Evolutionary conservation across 2,113 vertebrate genomes (phyloP).

Genomic region (Paraplagusia blochii): DNA sequence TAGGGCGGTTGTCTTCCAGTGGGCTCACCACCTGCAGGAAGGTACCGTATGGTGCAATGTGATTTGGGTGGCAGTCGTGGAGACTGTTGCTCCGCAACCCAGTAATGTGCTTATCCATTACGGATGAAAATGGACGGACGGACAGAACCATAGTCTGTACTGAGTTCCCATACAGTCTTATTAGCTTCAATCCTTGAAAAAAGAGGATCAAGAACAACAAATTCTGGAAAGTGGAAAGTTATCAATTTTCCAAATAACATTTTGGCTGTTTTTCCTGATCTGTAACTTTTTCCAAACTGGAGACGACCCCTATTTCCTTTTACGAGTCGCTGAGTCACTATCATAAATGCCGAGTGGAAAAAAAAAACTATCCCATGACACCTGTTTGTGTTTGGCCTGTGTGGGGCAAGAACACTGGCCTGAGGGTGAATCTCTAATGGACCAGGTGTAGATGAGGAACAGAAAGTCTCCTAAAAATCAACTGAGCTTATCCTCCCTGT

Average conservation of each 20-base stretch:
- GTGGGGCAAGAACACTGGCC: not conserved
- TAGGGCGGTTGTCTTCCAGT: too few relatives aligned
- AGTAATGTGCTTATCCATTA: too few relatives aligned
- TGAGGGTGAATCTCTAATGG: slow-evolving; percentile 10
- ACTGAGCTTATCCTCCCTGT: slow-evolving; percentile 23
- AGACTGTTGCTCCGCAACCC: too few relatives aligned
- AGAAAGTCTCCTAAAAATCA: slow-evolving; percentile 51
- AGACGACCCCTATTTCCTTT: slow-evolving; percentile 60
- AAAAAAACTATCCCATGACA: slow-evolving; percentile 28
- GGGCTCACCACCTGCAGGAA: too few relatives aligned
- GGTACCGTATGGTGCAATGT: too few relatives aligned
- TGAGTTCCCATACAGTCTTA: too few relatives aligned
- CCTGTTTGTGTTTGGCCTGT: slow-evolving; percentile 47
- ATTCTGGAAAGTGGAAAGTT: slow-evolving; percentile 49
- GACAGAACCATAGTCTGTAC: too few relatives aligned
- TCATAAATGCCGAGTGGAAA: slow-evolving; percentile 55
- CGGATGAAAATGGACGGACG: too few relatives aligned
- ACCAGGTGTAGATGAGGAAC: slow-evolving; percentile 46
- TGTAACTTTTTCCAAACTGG: slow-evolving; percentile 26
- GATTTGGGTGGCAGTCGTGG: too few relatives aligned
- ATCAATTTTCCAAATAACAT: slow-evolving; percentile 33
- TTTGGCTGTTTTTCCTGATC: slow-evolving; percentile 34
- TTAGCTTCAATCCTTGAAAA: slow-evolving; percentile 39
- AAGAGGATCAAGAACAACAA: slow-evolving; percentile 27
- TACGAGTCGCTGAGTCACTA: slow-evolving; percentile 58